Evolutionary conservation across 2,797 vertebrate species (phyloP).

Genomic region (Bufotes viridis): DNA sequence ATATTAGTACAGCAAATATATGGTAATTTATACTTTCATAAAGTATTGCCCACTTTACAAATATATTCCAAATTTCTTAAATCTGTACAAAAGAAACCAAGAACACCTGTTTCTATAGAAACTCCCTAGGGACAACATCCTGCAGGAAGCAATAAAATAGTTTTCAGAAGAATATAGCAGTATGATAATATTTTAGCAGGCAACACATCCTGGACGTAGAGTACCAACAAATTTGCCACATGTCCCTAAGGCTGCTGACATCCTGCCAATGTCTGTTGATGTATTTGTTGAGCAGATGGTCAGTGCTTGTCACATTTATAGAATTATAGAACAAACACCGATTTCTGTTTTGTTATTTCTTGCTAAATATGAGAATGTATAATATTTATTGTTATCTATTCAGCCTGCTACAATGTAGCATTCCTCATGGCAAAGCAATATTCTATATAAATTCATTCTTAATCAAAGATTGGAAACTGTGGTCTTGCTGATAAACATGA

Average conservation of each 20-base stretch:
- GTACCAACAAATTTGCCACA: constrained; percentile 46
- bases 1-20: not conserved
- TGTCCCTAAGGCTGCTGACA: constrained; percentile 47
- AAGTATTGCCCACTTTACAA: not conserved
- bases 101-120: constrained; percentile 27
- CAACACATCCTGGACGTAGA: constrained; percentile 17
- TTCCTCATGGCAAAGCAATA: not conserved
- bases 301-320: constrained; percentile 57
- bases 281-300: constrained; percentile 60
- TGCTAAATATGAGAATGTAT: constrained; percentile 18
- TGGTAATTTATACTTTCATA: not conserved
- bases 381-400: constrained; percentile 30
- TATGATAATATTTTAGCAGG: constrained; percentile 48
- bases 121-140: constrained; percentile 24
- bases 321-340: constrained; percentile 44
- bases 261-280: constrained; percentile 59
- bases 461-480: not conserved
- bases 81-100: not conserved
- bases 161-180: constrained; percentile 34
- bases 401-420: not conserved
- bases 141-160: constrained; percentile 46
- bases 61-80: not conserved
- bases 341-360: constrained; percentile 7
- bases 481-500: not conserved
- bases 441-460: not conserved